Percentiles rank a stretch among this genome's conserved stretches.
Evolutionary conservation across 2,113 vertebrate species (phyloP).

Genomic region (Hirundichthys speculiger): DNA sequence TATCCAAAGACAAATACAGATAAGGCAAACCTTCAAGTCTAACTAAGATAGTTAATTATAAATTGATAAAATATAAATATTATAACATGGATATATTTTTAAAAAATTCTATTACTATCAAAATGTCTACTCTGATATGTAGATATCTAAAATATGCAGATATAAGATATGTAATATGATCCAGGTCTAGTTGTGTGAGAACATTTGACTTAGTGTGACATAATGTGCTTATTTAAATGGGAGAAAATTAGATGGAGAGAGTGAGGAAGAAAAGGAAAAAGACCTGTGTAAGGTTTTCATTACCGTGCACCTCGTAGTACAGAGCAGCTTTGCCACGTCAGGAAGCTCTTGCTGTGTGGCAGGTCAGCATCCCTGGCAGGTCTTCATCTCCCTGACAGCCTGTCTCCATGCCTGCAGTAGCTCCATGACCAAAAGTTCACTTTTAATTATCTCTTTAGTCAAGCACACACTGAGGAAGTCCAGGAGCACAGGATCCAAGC

Average conservation of each 20-base stretch:
- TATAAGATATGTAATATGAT: too few species aligned
- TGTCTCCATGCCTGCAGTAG: slow-evolving; percentile 43
- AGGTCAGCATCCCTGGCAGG: slow-evolving; percentile 56
- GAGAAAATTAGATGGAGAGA: background rate
- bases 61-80: too few species aligned
- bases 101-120: too few species aligned
- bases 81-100: too few species aligned
- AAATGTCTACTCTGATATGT: too few species aligned
- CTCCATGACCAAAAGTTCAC: slow-evolving; percentile 53
- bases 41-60: too few species aligned
- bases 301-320: slow-evolving; percentile 32
- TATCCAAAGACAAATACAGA: too few species aligned
- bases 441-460: slow-evolving; percentile 68
- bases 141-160: too few species aligned
- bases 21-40: too few species aligned
- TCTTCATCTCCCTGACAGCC: slow-evolving; percentile 58
- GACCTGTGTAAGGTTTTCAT: background rate
- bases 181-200: background rate
- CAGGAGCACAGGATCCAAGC: slow-evolving; percentile 34
- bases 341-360: slow-evolving; percentile 40
- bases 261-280: background rate
- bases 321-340: slow-evolving; percentile 54
- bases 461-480: slow-evolving; percentile 47
- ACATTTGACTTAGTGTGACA: background rate
- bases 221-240: background rate